These are phyloP conservation scores for Caiman crocodilus DNA, from an alignment of 2,797 vertebrate genomes.

Conservation along the genomic window DNA sequence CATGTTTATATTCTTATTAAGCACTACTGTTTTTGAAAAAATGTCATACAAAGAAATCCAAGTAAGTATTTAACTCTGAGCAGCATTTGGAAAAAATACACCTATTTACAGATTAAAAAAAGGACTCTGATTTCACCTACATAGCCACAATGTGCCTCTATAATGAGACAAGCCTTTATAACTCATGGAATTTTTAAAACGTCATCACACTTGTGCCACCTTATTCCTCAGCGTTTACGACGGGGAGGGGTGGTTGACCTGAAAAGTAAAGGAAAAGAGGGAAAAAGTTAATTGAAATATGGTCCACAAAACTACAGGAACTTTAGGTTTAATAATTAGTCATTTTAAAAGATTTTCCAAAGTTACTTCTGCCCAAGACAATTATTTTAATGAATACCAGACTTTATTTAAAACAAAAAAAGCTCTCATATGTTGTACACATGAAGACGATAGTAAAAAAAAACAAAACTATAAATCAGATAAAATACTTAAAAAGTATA, in stretches of 20 bases:
- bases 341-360: constrained; percentile 76
- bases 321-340: constrained; percentile 77
- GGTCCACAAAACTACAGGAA: constrained; percentile 71
- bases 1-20: constrained; percentile 82
- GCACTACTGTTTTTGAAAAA: constrained; percentile 87
- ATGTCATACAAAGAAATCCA: constrained; percentile 91
- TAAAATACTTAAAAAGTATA: constrained; percentile 93
- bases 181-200: constrained; percentile 99
- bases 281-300: constrained; percentile 78
- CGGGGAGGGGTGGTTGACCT: constrained; percentile 94
- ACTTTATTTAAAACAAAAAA: constrained; percentile 70
- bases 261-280: constrained; percentile 87
- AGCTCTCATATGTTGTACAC: constrained; percentile 81
- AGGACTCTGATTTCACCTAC: constrained; percentile 93
- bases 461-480: constrained; percentile 72
- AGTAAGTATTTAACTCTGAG: constrained; percentile 88
- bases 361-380: constrained; percentile 75
- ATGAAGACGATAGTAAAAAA: constrained; percentile 81
- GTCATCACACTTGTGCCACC: constrained; percentile 87
- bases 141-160: constrained; percentile 96
- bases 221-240: constrained; percentile 94
- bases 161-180: constrained; percentile 99
- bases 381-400: constrained; percentile 79
- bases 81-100: constrained; percentile 92
- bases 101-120: constrained; percentile 94